These are phyloP conservation scores for Bucco capensis DNA, from an alignment of 2,113 vertebrate species.

Conservation along the genomic window DNA sequence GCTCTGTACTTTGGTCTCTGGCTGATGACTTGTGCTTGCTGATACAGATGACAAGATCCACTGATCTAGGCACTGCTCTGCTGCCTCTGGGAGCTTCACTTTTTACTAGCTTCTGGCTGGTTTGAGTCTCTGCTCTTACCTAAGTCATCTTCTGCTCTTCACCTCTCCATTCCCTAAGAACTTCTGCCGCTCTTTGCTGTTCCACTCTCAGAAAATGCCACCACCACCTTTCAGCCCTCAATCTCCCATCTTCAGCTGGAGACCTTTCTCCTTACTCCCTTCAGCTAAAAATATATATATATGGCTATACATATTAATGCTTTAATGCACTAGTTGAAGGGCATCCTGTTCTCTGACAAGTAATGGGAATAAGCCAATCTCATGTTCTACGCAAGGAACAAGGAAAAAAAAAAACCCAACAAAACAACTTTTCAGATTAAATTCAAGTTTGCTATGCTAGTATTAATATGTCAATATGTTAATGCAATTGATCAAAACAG, in stretches of 20 bases:
- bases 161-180: background rate
- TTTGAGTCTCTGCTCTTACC: background rate
- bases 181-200: background rate
- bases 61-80: background rate
- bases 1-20: background rate
- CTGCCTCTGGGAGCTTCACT: background rate
- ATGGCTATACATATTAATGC: background rate
- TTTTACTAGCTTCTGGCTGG: background rate
- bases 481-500: background rate
- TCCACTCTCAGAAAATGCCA: background rate
- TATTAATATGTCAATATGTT: too few species aligned
- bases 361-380: background rate
- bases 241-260: background rate
- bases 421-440: background rate
- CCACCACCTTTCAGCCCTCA: background rate
- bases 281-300: too few species aligned
- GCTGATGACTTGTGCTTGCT: background rate
- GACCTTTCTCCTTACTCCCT: background rate
- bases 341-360: background rate
- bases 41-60: background rate
- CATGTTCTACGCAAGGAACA: background rate
- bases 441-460: background rate
- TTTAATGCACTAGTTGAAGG: background rate
- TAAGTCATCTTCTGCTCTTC: background rate
- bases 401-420: background rate